A percentile compares a stretch with the other conserved stretches of the same genome.
Evolutionary conservation across 1,140 invertebrate species (phyloP).

Genomic region (Drosophila mauritiana): DNA sequence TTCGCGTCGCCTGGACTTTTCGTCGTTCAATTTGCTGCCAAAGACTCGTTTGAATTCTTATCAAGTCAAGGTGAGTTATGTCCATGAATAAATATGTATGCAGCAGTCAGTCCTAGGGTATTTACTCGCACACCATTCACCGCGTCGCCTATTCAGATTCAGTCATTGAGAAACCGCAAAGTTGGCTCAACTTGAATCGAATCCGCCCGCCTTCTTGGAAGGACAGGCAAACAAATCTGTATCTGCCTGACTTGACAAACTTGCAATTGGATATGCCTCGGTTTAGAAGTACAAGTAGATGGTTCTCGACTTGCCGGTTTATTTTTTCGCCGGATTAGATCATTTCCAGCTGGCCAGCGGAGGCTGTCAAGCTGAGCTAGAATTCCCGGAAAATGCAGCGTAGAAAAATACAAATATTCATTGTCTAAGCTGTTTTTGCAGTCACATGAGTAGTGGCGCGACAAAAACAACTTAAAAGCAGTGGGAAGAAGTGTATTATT

Average conservation of each 20-base stretch:
- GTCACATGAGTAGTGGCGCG: slow-evolving; percentile 30
- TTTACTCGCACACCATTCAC: slow-evolving; percentile 26
- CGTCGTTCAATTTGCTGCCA: slow-evolving; percentile 96
- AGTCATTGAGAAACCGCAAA: slow-evolving; percentile 59
- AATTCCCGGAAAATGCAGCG: slow-evolving; percentile 52
- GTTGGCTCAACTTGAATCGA: slow-evolving; percentile 15
- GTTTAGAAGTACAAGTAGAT: slow-evolving; percentile 39
- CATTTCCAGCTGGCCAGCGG: slow-evolving; percentile 66
- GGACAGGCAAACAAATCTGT: slow-evolving; percentile 34
- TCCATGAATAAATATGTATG: slow-evolving; percentile 4
- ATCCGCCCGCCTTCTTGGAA: slow-evolving; percentile 52
- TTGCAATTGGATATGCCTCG: slow-evolving; percentile 67
- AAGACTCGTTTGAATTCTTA: slow-evolving; percentile 98
- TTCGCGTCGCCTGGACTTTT: slow-evolving; percentile 95
- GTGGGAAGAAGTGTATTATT: neutral
- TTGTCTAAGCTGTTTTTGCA: slow-evolving; percentile 28
- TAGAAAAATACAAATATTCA: slow-evolving; percentile 47
- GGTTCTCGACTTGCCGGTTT: neutral
- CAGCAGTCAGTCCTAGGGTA: neutral
- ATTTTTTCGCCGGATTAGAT: slow-evolving; percentile 50
- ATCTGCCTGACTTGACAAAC: slow-evolving; percentile 67
- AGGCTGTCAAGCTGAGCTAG: slow-evolving; percentile 29
- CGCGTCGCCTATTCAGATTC: slow-evolving; percentile 19
- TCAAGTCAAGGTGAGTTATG: slow-evolving; percentile 96
- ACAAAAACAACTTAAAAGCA: slow-evolving; percentile 8